Evolutionary conservation across 2,113 vertebrate species (phyloP), one percentile per base, ranked within the genome.

Genomic region (Forbesichthys papilliferus): DNA sequence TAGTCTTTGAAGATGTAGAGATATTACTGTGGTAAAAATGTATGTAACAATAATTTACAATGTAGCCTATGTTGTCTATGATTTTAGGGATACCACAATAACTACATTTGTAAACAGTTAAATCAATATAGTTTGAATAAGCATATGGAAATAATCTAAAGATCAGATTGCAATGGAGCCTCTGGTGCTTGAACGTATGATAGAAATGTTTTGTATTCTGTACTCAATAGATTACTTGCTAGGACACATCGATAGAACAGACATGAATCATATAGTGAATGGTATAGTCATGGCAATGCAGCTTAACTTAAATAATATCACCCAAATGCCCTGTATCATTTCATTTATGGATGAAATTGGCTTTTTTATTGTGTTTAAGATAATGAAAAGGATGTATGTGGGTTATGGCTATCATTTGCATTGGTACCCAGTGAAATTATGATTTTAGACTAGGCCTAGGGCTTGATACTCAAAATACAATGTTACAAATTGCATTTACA

Each of bases 401-500:
- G 52, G 20, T 58, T 58, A 20, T 42, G 14, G 18, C 14, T 46
- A 18, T 10, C 36, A 36, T 61, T 14, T 46, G 5, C 20, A 20
- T 20, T 54, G 52, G 52, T 11, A 57, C 27, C 2, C 27, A 2
- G 27, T 33, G 13, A 46, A 46, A 42, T 47, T 10, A 61, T 10
- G 9, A 5, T 33, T 33, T n/a, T n/a, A 16, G 13, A 9, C 2
- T n/a, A 33, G 59, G 18, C 27, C 27, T 27, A 20, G n/a, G 47
- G 56, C 46, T 46, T 36, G 48, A 59, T 58, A 69, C 18, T 68
- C 64, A 67, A 58, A 56, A 66, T 57, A 56, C 71, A 61, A 36
- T 71, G 69, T 75, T 71, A 34, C 64, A 71, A 82, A 73, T 79
- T 71, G 18, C 73, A 75, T 84, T 79, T 70, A 57, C 64, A 83